phyloP scores from a whole-genome alignment of 2,797 vertebrate genomes.

The Cuculus canorus region DNA sequence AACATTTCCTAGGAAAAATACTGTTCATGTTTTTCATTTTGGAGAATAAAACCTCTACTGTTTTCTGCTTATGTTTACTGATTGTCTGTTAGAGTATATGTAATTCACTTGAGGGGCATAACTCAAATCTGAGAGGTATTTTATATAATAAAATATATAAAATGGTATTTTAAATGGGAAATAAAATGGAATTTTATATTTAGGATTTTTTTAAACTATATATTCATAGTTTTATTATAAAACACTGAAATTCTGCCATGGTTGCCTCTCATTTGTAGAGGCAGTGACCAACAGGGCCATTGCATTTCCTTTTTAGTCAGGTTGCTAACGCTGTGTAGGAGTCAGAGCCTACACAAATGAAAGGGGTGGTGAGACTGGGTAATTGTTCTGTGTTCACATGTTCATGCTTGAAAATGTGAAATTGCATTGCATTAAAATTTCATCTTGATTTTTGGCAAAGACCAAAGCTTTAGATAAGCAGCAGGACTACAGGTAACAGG shows the following conservation, averaged over 20 bases:
- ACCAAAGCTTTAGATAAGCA: neutral
- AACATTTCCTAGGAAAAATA: neutral
- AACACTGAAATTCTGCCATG: neutral
- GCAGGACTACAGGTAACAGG: constrained; percentile 16
- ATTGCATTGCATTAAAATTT: constrained; percentile 13
- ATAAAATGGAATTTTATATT: no score
- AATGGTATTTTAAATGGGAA: no score
- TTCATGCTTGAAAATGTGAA: constrained; percentile 46
- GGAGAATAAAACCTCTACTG: neutral
- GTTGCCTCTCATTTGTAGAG: neutral
- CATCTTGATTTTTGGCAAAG: constrained; percentile 32
- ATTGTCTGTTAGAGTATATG: neutral
- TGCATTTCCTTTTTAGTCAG: neutral
- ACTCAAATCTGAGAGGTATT: neutral
- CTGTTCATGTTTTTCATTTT: neutral
- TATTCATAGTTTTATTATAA: neutral
- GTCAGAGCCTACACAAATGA: neutral
- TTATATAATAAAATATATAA: no score
- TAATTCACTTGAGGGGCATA: neutral
- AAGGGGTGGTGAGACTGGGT: neutral
- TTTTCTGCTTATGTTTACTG: neutral
- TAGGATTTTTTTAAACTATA: neutral
- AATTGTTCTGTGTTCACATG: neutral
- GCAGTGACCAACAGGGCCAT: neutral
- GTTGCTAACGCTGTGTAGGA: neutral